Conservation (phyloP, 2,797 vertebrate species). For the Sebastolobus altivelis region DNA sequence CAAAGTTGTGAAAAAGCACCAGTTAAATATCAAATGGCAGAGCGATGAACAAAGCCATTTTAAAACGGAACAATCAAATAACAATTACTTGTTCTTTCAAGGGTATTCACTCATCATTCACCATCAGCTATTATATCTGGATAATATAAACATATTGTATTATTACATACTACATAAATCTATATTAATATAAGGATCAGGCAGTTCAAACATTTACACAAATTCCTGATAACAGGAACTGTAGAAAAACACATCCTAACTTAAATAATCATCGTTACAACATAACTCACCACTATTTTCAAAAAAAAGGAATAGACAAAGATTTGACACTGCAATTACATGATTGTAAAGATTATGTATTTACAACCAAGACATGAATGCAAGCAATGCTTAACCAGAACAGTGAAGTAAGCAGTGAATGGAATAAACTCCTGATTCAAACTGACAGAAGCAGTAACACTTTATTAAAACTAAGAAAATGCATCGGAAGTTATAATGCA, state of each 20-base stretch:
- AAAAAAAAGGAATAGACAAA: constrained; percentile 27
- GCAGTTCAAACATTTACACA: constrained; percentile 23
- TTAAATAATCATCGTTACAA: constrained; percentile 56
- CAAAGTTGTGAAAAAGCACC: constrained; percentile 24
- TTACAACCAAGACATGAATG: constrained; percentile 17
- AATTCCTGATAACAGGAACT: constrained; percentile 12
- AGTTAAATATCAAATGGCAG: constrained; percentile 45
- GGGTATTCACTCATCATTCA: constrained; percentile 12
- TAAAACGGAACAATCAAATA: constrained; percentile 5
- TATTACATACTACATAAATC: constrained; percentile 26
- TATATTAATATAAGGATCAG: constrained; percentile 10
- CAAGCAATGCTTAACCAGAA: constrained; percentile 10
- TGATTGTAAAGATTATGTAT: constrained; percentile 22
- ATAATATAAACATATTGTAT: constrained; percentile 28
- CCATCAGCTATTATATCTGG: constrained; percentile 20
- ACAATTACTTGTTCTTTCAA: constrained; percentile 6
- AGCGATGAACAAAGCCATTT: neutral
- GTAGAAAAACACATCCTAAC: constrained; percentile 32
- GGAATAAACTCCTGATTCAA: neutral
- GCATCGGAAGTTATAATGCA: constrained; percentile 15
- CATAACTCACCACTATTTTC: constrained; percentile 32
- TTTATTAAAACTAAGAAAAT: constrained; percentile 34
- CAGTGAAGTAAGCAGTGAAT: constrained; percentile 12
- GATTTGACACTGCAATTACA: constrained; percentile 32
- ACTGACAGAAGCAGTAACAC: constrained; percentile 3